Evolutionary conservation across 2,113 vertebrate species (phyloP).

Genomic region (Ovibos moschatus): DNA sequence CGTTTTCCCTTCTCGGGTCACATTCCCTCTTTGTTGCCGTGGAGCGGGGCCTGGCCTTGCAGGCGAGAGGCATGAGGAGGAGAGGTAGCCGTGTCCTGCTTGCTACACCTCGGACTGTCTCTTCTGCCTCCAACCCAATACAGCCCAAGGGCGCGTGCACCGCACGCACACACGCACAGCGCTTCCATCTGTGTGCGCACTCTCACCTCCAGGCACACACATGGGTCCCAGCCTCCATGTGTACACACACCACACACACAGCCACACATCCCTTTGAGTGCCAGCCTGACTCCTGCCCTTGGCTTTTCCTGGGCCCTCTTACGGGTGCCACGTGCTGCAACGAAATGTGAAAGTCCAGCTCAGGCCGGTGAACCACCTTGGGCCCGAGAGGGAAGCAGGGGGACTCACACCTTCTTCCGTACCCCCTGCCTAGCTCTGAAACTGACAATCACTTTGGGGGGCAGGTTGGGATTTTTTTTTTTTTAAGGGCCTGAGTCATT

Average conservation of each 20-base stretch:
- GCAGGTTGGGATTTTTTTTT: background rate
- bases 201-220: background rate
- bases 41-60: background rate
- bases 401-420: background rate
- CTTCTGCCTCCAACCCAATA: background rate
- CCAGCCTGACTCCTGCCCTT: background rate
- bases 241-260: background rate
- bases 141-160: background rate
- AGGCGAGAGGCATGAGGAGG: background rate
- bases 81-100: background rate
- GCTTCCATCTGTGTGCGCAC: background rate
- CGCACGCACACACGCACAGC: rapidly evolving
- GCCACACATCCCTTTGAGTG: background rate
- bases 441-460: slow-evolving; percentile 39
- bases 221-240: background rate
- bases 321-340: background rate
- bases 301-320: background rate
- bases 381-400: background rate
- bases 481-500: background rate
- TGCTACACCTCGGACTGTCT: background rate
- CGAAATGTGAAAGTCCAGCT: slow-evolving; percentile 29
- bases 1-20: background rate
- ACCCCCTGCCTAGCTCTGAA: background rate
- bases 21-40: background rate
- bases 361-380: background rate